A percentile compares a stretch with the other conserved stretches of the same genome.
Evolutionary conservation across 2,888 invertebrate species (phyloP).

Genomic region (Myathropa florea): DNA sequence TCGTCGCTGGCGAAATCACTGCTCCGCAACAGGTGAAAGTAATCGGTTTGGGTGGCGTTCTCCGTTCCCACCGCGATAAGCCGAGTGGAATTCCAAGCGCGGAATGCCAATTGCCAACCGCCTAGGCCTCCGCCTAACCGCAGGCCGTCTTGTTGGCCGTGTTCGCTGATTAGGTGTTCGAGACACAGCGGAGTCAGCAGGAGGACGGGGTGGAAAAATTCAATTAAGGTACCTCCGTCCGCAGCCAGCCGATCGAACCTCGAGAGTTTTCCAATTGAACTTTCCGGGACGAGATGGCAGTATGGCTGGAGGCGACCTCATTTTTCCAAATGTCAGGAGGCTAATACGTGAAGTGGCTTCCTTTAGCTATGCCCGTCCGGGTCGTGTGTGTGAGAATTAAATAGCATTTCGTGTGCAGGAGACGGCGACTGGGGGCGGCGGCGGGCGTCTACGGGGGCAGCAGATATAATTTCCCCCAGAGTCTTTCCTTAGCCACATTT

Average conservation of each 20-base stretch:
- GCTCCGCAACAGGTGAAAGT: constrained; percentile 53
- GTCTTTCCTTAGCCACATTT: constrained; percentile 34
- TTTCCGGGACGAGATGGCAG: constrained; percentile 49
- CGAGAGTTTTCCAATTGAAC: constrained; percentile 50
- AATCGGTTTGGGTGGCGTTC: constrained; percentile 48
- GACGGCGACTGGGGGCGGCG: not conserved
- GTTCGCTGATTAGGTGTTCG: constrained; percentile 60
- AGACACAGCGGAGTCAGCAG: not conserved
- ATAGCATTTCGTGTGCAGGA: constrained; percentile 42
- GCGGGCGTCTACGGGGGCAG: constrained; percentile 55
- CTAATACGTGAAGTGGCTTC: constrained; percentile 79
- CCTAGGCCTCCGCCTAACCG: constrained; percentile 5
- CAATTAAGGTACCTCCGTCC: constrained; percentile 48
- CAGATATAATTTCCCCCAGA: constrained; percentile 23
- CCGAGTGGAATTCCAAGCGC: constrained; percentile 8
- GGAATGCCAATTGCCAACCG: not conserved
- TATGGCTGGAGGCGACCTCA: constrained; percentile 58
- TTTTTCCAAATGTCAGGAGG: constrained; percentile 77
- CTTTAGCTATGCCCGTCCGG: constrained; percentile 55
- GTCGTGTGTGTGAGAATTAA: constrained; percentile 42
- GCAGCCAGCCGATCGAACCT: not conserved
- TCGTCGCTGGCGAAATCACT: not conserved
- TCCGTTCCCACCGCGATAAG: constrained; percentile 52
- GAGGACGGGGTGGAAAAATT: constrained; percentile 14
- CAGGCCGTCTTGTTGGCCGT: constrained; percentile 44